Evolutionary conservation across 2,888 invertebrate genomes (phyloP).

Genomic region (Zaprionus bogoriensis): DNA sequence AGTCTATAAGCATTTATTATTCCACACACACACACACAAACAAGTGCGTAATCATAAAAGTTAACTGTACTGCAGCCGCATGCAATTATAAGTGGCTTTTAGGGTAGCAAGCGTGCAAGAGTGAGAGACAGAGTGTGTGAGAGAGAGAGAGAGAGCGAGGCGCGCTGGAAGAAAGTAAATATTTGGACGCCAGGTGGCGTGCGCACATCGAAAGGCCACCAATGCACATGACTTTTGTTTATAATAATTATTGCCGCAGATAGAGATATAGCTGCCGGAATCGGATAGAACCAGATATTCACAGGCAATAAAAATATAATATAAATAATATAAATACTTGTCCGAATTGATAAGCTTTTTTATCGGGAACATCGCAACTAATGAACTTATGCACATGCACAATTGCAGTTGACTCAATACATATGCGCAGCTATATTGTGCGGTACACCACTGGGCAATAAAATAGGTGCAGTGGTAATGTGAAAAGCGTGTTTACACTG

Average conservation of each 20-base stretch:
- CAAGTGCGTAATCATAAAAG: no score
- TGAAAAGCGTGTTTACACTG: no score
- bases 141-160: background rate
- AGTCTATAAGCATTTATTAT: no score
- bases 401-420: no score
- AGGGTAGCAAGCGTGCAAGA: no score
- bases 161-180: background rate
- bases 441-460: no score
- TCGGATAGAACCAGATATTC: background rate
- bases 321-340: background rate
- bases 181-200: background rate
- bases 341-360: background rate
- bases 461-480: no score
- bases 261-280: background rate
- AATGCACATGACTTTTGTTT: slow-evolving; percentile 14
- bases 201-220: background rate
- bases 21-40: no score
- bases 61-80: background rate
- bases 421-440: no score
- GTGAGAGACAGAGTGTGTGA: no score
- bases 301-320: background rate
- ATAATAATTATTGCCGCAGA: slow-evolving; percentile 1
- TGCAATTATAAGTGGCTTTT: background rate
- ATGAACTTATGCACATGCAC: no score
- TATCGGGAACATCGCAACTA: background rate